Percentiles rank a stretch among this genome's conserved stretches.
These are phyloP conservation scores for Nasonia giraulti DNA, from an alignment of 1,140 invertebrate species.

Conservation along the genomic window DNA sequence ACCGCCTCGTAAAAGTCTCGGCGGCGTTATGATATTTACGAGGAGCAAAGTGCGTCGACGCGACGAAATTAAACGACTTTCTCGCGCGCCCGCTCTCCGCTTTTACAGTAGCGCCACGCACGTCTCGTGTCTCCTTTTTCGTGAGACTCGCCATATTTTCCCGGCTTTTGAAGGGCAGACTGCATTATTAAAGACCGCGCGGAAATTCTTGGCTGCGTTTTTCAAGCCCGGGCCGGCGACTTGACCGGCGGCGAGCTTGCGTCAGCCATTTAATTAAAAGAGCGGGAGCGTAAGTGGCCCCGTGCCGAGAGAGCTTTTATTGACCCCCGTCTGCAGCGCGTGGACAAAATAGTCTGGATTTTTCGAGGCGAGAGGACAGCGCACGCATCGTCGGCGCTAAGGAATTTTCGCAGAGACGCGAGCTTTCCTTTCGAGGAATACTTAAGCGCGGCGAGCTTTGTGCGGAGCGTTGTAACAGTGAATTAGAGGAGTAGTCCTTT, in stretches of 20 bases:
- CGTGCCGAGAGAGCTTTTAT: conserved; percentile 19
- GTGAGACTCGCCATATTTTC: background rate
- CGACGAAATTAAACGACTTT: conserved; percentile 55
- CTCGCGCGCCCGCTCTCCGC: conserved; percentile 33
- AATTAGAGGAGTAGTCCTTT: too few relatives aligned
- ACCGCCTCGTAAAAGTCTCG: conserved; percentile 55
- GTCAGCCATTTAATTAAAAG: conserved; percentile 46
- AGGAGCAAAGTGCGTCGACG: conserved; percentile 57
- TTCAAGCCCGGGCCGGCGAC: background rate
- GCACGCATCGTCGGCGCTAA: too few relatives aligned
- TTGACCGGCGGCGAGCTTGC: conserved; percentile 28
- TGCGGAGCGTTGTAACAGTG: background rate
- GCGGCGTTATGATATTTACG: conserved; percentile 59
- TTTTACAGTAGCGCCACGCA: conserved; percentile 23
- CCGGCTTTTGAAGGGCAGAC: background rate
- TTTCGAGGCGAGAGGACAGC: background rate
- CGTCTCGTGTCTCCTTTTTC: background rate
- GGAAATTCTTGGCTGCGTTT: conserved; percentile 30
- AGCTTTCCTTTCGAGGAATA: too few relatives aligned
- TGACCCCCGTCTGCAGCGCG: background rate
- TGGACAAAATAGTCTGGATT: conserved; percentile 10
- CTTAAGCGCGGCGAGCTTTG: background rate
- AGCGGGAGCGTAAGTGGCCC: conserved; percentile 12
- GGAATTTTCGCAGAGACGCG: too few relatives aligned
- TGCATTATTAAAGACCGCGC: conserved; percentile 35